Evolutionary conservation across 1,140 invertebrate species (phyloP).

Genomic region (Hycleus phaleratus): DNA sequence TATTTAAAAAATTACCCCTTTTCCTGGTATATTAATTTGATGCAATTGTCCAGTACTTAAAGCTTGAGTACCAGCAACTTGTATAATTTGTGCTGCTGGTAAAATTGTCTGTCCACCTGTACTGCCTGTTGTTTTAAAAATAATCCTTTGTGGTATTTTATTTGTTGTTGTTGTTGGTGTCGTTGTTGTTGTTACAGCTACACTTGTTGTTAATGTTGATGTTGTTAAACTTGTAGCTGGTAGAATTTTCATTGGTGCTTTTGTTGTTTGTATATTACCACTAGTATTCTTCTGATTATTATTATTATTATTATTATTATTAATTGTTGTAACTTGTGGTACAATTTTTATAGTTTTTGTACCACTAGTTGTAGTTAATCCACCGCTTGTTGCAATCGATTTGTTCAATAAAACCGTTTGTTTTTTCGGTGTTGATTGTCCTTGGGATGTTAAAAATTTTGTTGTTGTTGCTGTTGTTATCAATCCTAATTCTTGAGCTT

Average conservation of each 20-base stretch:
- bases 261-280: slow-evolving; percentile 22
- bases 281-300: background rate
- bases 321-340: slow-evolving; percentile 26
- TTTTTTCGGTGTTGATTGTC: slow-evolving; percentile 30
- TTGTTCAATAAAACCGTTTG: slow-evolving; percentile 43
- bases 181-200: too few relatives aligned
- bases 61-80: slow-evolving; percentile 50
- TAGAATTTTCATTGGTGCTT: slow-evolving; percentile 61
- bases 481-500: slow-evolving; percentile 60
- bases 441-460: slow-evolving; percentile 46
- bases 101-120: slow-evolving; percentile 23
- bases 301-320: background rate
- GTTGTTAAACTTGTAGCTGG: slow-evolving; percentile 47
- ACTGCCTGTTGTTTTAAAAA: slow-evolving; percentile 47
- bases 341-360: slow-evolving; percentile 33
- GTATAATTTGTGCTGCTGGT: slow-evolving; percentile 50
- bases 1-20: slow-evolving; percentile 42
- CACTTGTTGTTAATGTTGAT: slow-evolving; percentile 24
- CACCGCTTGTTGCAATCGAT: background rate
- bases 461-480: slow-evolving; percentile 42
- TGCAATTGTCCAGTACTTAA: slow-evolving; percentile 51
- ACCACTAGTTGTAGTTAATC: slow-evolving; percentile 22
- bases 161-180: slow-evolving; percentile 24
- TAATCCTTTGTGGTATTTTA: slow-evolving; percentile 52
- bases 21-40: slow-evolving; percentile 62